Conservation (phyloP, 2,797 vertebrate species). For the Gobio occitaniae region DNA sequence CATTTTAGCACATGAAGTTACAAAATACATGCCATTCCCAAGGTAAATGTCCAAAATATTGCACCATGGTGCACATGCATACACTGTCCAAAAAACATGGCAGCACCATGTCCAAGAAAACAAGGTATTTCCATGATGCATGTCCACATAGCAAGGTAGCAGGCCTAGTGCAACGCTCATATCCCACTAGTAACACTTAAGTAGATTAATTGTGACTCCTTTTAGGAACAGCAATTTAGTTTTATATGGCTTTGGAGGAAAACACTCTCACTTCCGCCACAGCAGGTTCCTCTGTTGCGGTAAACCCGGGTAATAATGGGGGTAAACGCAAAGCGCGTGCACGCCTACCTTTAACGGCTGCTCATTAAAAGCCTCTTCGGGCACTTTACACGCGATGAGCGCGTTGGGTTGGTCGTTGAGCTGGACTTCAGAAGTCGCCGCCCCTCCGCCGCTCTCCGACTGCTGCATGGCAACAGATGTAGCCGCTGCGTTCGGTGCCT, state of each 20-base stretch:
- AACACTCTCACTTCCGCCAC: neutral
- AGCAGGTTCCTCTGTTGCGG: neutral
- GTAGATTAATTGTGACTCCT: neutral
- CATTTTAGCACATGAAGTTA: neutral
- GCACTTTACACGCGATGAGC: constrained; percentile 80
- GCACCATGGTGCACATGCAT: neutral
- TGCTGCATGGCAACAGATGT: constrained; percentile 70
- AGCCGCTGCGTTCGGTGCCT: constrained; percentile 3
- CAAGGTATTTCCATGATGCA: neutral
- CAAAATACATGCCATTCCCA: neutral
- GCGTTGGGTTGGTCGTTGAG: constrained; percentile 78
- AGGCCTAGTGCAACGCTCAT: neutral
- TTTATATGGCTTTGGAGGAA: neutral
- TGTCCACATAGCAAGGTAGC: neutral
- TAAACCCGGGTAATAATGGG: neutral
- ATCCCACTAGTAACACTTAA: neutral
- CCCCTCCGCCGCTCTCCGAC: constrained; percentile 62
- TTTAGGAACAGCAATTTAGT: neutral
- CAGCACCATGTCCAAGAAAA: neutral
- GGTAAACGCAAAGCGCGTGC: neutral
- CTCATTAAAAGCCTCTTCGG: constrained; percentile 74
- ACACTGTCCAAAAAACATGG: neutral
- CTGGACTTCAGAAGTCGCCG: constrained; percentile 76
- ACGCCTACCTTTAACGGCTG: constrained; percentile 70
- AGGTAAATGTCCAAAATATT: constrained; percentile 3